Conservation (phyloP, 2,888 invertebrate genomes). For the Suillia variegata region DNA sequence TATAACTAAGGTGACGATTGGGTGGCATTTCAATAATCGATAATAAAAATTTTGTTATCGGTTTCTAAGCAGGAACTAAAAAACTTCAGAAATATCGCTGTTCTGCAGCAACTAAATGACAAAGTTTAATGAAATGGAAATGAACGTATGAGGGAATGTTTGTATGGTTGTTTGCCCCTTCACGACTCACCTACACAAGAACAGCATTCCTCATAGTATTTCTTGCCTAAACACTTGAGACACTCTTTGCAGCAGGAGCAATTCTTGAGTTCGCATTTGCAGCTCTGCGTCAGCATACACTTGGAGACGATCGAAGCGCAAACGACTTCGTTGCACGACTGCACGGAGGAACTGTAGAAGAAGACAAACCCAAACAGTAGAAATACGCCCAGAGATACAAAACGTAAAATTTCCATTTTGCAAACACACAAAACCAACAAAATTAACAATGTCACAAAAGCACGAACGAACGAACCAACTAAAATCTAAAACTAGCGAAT, state of each 20-base stretch:
- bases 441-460: background rate
- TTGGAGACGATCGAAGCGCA: slow-evolving; percentile 96
- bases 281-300: slow-evolving; percentile 94
- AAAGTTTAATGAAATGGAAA: too few species aligned
- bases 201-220: slow-evolving; percentile 91
- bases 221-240: slow-evolving; percentile 80
- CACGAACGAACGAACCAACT: background rate
- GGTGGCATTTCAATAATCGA: too few species aligned
- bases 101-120: too few species aligned
- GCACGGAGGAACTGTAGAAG: slow-evolving; percentile 42
- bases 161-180: too few species aligned
- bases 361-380: slow-evolving; percentile 45
- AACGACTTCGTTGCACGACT: slow-evolving; percentile 86
- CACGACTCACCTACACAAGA: slow-evolving; percentile 96
- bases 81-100: too few species aligned
- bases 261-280: slow-evolving; percentile 91
- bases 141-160: too few species aligned
- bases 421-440: too few species aligned
- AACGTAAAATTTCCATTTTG: slow-evolving; percentile 47
- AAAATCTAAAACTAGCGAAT: too few species aligned
- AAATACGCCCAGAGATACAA: slow-evolving; percentile 43
- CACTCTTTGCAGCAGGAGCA: slow-evolving; percentile 96
- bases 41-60: too few species aligned
- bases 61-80: too few species aligned
- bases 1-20: too few species aligned